A percentile compares a stretch with the other conserved stretches of the same genome.
phyloP scores from a whole-genome alignment of 2,113 vertebrate species.

The Caranx melampygus region DNA sequence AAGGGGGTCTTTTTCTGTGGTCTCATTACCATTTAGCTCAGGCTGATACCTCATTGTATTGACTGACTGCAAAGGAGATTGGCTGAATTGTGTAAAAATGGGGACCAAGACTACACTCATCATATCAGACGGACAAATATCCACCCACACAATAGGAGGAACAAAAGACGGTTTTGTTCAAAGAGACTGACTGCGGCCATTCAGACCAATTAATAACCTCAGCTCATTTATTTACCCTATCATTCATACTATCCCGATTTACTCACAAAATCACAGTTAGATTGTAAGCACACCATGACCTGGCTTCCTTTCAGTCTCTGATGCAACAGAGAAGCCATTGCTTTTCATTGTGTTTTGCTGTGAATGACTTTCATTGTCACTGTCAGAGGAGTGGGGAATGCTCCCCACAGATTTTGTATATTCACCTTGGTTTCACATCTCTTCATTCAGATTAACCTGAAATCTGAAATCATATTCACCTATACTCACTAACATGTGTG shows the following conservation, averaged over 20 bases:
- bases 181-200: slow-evolving; percentile 22
- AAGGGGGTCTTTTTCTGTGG: not conserved
- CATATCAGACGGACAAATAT: slow-evolving; percentile 44
- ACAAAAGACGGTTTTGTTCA: slow-evolving; percentile 39
- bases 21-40: slow-evolving; percentile 34
- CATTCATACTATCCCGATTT: slow-evolving; percentile 8
- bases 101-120: not conserved
- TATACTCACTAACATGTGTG: not conserved
- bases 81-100: slow-evolving; percentile 11
- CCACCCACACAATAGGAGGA: slow-evolving; percentile 9
- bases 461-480: slow-evolving; percentile 18
- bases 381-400: not conserved
- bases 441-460: not conserved
- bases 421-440: not conserved
- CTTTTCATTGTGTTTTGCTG: slow-evolving; percentile 34
- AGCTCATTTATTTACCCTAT: not conserved
- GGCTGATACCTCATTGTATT: slow-evolving; percentile 21
- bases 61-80: slow-evolving; percentile 19
- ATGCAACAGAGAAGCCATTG: slow-evolving; percentile 10
- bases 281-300: slow-evolving; percentile 20
- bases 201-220: slow-evolving; percentile 45
- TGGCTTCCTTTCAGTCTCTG: slow-evolving; percentile 32
- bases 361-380: too few species aligned
- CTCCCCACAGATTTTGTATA: not conserved
- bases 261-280: slow-evolving; percentile 14